phyloP scores from a whole-genome alignment of 2,797 vertebrate species.

The Knipowitschia caucasica region DNA sequence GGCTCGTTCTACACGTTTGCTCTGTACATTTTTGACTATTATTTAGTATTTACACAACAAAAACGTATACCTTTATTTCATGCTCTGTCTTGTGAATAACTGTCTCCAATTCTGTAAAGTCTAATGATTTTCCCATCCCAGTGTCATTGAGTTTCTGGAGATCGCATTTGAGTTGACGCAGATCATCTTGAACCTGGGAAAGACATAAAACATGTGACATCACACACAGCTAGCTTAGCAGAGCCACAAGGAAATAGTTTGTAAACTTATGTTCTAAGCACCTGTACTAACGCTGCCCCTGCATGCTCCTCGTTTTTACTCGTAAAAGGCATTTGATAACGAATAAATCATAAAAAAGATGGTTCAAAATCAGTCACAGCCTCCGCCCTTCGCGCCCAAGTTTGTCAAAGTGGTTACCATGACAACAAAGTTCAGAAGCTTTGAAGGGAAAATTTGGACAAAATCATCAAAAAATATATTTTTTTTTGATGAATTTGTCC shows the following conservation, averaged over 20 bases:
- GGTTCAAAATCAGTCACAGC: background rate
- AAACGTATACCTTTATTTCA: conserved; percentile 48
- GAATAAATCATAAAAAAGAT: background rate
- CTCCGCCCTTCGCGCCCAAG: background rate
- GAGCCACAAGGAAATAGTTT: background rate
- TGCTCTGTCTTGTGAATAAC: conserved; percentile 71
- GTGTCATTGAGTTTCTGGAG: conserved; percentile 41
- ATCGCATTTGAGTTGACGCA: conserved; percentile 69
- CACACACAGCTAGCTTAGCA: background rate
- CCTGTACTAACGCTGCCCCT: conserved; percentile 59
- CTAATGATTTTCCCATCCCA: conserved; percentile 38
- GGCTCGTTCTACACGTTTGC: too few species aligned
- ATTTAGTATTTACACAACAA: background rate
- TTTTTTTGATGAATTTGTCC: rapidly evolving
- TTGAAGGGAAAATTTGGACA: too few species aligned
- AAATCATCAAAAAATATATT: too few species aligned
- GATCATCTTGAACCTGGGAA: conserved; percentile 78
- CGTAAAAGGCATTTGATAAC: conserved; percentile 43
- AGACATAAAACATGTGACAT: background rate
- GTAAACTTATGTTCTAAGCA: conserved; percentile 28
- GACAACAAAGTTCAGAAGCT: conserved; percentile 40
- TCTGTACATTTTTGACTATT: background rate
- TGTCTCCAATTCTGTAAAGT: conserved; percentile 67
- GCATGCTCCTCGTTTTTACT: conserved; percentile 35
- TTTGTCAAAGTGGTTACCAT: conserved; percentile 44